A percentile compares a stretch with the other conserved stretches of the same genome.
Evolutionary conservation across 2,888 invertebrate genomes (phyloP).

Genomic region (Amaurobius ferox): DNA sequence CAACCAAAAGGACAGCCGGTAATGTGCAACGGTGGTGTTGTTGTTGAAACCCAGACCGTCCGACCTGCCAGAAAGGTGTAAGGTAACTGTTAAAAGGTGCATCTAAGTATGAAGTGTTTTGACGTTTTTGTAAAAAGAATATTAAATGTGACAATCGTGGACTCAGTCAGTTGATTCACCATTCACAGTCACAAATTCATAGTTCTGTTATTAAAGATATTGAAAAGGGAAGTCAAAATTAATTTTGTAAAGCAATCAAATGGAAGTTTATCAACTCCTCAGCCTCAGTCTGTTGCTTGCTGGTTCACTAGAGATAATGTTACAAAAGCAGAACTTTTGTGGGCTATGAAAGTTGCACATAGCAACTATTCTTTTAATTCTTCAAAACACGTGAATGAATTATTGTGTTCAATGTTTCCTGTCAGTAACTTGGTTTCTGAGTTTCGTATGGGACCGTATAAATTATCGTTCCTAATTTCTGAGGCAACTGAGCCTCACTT

Average conservation of each 20-base stretch:
- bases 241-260: background rate
- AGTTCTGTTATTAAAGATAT: background rate
- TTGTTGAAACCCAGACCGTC: too few species aligned
- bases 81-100: too few species aligned
- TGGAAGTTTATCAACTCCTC: background rate
- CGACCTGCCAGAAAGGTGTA: too few species aligned
- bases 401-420: slow-evolving; percentile 9
- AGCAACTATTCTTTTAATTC: slow-evolving; percentile 9
- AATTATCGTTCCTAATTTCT: slow-evolving; percentile 13
- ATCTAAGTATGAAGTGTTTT: background rate
- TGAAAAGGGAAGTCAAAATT: background rate
- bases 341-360: background rate
- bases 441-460: background rate
- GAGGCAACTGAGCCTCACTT: slow-evolving; percentile 13
- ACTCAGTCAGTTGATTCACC: background rate
- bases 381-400: background rate
- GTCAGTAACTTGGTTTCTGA: background rate
- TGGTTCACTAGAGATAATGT: background rate
- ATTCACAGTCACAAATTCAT: background rate
- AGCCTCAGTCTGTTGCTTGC: background rate
- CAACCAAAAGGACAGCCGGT: too few species aligned
- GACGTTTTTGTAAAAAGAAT: background rate
- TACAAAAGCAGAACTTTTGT: slow-evolving; percentile 4
- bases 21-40: too few species aligned
- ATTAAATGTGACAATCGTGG: slow-evolving; percentile 6